Base-by-base conservation (phyloP, 1,140 invertebrate species). In the Drosophila albomicans region DNA sequence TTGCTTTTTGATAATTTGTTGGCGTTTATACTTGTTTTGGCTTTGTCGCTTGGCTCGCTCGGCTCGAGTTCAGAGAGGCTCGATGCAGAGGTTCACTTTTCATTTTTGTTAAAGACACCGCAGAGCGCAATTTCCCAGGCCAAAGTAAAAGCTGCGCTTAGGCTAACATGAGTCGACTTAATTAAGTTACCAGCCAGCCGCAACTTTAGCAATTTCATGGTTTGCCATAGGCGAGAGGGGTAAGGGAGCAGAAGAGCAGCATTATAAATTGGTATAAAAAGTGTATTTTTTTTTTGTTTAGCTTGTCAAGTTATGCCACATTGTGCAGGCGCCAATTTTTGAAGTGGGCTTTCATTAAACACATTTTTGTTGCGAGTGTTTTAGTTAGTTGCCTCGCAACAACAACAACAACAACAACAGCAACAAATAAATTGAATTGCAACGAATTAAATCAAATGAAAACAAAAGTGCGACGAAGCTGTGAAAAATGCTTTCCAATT, bases 361-460 rank as follows among this genome's bases (percentile, higher is more conserved):
- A n/a, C 7, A 20, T 11, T 57, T 41, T 35, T 35, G 8, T 59
- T 69, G 43, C n/a, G 15, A 59, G 41, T 58, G 54, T 43, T 52
- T 72, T 20, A 58, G 52, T 68, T 35, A 38, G 48, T 49, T 67
- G 62, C 46, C 38, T 57, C 49, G 15, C 11, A 56, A 32, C 35
- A 41, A 32, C 64, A 41, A 48, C 15, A 15, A 15, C 15, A 66
- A 75, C 46, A 58, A 54, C 57, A 75, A 81, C 20, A 20, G 20
- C 20, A 20, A 20, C 20, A 25, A 25, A 66, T 65, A 82, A 82
- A 82, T 80, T 75, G 57, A 87, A 80, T 88, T 67, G 79, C 74
- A 74, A 32, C 77, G 84, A 82, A 84, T 87, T 78, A 87, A 87
- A 80, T 88, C 77, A 80, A 88, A 87, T 68, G 73, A 88, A 84